phyloP scores from a whole-genome alignment of 2,113 vertebrate species.

The Gallinago paraguaiae region DNA sequence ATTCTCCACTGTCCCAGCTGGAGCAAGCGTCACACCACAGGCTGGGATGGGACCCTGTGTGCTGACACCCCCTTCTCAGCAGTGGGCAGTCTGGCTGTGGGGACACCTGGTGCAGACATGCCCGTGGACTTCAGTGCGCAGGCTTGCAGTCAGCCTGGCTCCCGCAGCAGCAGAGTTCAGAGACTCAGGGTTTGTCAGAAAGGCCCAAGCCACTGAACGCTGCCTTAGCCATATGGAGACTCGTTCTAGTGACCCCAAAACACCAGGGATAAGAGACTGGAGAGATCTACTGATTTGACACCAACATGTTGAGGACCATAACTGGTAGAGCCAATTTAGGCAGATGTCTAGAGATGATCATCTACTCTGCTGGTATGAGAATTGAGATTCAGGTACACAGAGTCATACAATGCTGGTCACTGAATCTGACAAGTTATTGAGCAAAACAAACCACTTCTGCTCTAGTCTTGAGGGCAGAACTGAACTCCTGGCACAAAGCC shows the following conservation, averaged over 20 bases:
- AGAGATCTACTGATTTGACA: background rate
- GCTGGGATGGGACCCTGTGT: background rate
- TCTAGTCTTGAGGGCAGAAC: background rate
- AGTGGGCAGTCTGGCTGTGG: background rate
- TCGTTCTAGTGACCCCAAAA: background rate
- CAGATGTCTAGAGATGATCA: background rate
- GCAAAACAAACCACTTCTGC: conserved; percentile 8
- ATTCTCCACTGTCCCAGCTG: background rate
- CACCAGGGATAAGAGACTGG: background rate
- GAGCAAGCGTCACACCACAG: background rate
- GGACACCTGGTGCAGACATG: background rate
- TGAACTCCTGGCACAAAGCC: background rate
- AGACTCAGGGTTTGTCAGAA: background rate
- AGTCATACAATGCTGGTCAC: background rate
- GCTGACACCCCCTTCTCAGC: background rate
- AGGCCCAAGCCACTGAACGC: background rate
- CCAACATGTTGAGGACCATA: background rate
- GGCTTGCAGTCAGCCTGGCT: background rate
- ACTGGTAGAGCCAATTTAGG: background rate
- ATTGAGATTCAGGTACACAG: background rate
- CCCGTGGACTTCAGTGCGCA: background rate
- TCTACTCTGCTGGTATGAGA: background rate
- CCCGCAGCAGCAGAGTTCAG: background rate
- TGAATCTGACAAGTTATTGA: background rate
- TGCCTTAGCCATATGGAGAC: background rate